phyloP scores from a whole-genome alignment of 2,888 invertebrate genomes.

The Gymnosoma rotundatum region DNA sequence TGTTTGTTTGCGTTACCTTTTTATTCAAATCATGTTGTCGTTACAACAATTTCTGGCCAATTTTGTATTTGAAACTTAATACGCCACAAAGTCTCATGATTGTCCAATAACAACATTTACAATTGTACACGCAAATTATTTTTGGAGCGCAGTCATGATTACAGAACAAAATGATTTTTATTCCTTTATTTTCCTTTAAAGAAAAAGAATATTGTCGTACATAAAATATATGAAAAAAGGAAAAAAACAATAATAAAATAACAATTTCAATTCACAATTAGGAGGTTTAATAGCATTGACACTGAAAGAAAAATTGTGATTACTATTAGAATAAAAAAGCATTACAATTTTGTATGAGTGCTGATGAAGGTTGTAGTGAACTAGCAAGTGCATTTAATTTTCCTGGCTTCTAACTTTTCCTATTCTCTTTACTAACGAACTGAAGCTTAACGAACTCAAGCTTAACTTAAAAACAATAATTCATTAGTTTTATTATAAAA shows the following conservation, averaged over 20 bases:
- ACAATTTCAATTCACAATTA: slow-evolving; percentile 55
- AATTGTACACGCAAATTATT: slow-evolving; percentile 68
- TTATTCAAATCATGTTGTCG: slow-evolving; percentile 52
- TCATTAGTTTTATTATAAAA: too few species aligned
- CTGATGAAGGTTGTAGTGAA: too few species aligned
- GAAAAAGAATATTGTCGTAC: slow-evolving; percentile 34
- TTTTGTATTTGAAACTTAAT: slow-evolving; percentile 62
- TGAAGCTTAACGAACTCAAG: too few species aligned
- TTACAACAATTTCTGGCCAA: slow-evolving; percentile 40
- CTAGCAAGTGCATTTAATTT: too few species aligned
- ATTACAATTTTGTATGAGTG: neutral
- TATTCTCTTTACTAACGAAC: too few species aligned
- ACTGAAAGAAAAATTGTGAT: slow-evolving; percentile 25
- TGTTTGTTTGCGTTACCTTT: neutral
- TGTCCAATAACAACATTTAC: slow-evolving; percentile 65
- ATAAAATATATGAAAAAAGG: neutral
- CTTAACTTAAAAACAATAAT: too few species aligned
- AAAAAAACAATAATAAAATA: neutral
- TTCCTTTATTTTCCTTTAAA: slow-evolving; percentile 26
- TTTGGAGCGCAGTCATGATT: slow-evolving; percentile 62
- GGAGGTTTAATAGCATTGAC: slow-evolving; percentile 14
- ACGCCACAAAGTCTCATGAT: slow-evolving; percentile 67
- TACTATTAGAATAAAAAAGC: neutral
- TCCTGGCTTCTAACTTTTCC: too few species aligned
- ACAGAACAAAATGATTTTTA: slow-evolving; percentile 53